Percentiles rank a stretch among this genome's conserved stretches.
Evolutionary conservation across 2,113 vertebrate species (phyloP).

Genomic region (Grammatotria lemairii): DNA sequence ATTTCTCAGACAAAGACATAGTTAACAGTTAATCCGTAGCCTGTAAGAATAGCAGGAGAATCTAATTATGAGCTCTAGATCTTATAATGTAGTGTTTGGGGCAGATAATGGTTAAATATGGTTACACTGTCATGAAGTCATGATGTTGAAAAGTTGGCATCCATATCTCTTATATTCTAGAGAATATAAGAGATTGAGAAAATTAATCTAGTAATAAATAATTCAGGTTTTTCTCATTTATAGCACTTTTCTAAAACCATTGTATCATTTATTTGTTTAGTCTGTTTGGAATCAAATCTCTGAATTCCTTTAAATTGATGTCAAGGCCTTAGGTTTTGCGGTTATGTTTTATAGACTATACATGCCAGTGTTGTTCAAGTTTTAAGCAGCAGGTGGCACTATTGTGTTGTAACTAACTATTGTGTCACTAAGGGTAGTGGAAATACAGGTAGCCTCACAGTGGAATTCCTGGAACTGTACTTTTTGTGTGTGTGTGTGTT

Average conservation of each 20-base stretch:
- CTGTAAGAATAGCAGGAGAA: not conserved
- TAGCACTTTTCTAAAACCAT: not conserved
- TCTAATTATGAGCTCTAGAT: not conserved
- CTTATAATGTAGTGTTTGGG: not conserved
- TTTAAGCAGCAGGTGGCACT: slow-evolving; percentile 63
- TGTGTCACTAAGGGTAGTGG: not conserved
- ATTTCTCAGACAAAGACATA: not conserved
- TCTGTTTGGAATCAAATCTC: not conserved
- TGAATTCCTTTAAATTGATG: not conserved
- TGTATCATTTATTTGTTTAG: not conserved
- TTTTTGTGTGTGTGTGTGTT: not conserved
- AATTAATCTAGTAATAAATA: not conserved
- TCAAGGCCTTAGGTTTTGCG: not conserved
- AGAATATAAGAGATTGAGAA: not conserved
- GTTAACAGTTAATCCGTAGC: not conserved
- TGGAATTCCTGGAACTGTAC: not conserved
- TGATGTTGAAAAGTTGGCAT: not conserved
- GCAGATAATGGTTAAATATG: not conserved
- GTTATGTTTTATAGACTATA: not conserved
- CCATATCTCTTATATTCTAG: not conserved
- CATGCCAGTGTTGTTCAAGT: not conserved
- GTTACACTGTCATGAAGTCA: not conserved
- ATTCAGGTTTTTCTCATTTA: not conserved
- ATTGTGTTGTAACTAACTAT: slow-evolving; percentile 31
- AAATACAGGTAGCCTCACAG: not conserved